phyloP scores from a whole-genome alignment of 2,888 invertebrate species.

The Drosophila imparisetae region DNA sequence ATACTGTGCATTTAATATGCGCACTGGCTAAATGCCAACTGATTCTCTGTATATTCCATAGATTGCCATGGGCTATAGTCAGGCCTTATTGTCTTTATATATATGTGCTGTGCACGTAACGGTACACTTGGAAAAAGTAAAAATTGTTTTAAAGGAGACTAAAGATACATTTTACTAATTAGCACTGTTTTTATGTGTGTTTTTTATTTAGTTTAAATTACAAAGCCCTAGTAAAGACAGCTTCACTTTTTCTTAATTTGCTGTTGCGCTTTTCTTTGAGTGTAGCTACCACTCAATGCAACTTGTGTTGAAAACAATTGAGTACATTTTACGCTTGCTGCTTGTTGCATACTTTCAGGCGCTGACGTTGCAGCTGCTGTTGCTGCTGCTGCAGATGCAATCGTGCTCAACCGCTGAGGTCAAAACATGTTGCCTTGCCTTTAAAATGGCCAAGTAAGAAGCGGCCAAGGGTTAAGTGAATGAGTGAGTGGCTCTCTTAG shows the following conservation, averaged over 20 bases:
- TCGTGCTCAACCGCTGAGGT: slow-evolving; percentile 38
- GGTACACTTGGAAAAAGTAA: background rate
- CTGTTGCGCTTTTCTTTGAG: background rate
- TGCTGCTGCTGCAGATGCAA: slow-evolving; percentile 9
- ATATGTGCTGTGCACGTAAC: background rate
- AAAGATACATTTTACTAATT: background rate
- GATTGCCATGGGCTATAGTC: slow-evolving; percentile 12
- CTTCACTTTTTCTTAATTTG: background rate
- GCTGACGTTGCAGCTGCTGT: slow-evolving; percentile 26
- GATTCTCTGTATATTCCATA: slow-evolving; percentile 44
- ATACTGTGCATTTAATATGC: slow-evolving; percentile 58
- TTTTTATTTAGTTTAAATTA: background rate
- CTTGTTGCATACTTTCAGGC: slow-evolving; percentile 70
- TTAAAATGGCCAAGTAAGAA: slow-evolving; percentile 20
- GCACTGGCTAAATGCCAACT: slow-evolving; percentile 69
- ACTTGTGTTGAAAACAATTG: slow-evolving; percentile 56
- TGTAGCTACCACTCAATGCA: slow-evolving; percentile 6
- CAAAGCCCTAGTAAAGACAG: background rate
- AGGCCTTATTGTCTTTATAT: slow-evolving; percentile 11
- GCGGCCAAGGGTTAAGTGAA: slow-evolving; percentile 33
- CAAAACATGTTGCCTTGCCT: slow-evolving; percentile 26
- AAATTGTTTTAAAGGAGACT: background rate
- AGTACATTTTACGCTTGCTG: slow-evolving; percentile 56
- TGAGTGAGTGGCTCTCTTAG: slow-evolving; percentile 14
- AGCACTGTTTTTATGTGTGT: background rate